Evolutionary conservation across 2,797 vertebrate genomes (phyloP).

Genomic region (Cacajao melanocephalus): DNA sequence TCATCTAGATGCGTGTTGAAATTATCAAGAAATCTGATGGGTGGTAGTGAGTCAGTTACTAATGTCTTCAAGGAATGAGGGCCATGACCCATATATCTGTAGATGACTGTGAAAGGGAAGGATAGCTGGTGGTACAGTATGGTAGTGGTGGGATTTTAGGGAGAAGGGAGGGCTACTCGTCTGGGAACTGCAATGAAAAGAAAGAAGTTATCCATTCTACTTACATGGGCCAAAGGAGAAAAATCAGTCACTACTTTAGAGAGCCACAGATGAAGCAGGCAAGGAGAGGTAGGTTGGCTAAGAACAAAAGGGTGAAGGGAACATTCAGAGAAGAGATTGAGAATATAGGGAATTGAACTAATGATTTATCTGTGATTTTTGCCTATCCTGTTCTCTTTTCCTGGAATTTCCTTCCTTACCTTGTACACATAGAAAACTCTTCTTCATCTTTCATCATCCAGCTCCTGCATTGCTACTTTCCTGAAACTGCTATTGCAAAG

Average conservation of each 20-base stretch:
- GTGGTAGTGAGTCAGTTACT: not conserved
- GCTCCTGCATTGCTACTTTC: not conserved
- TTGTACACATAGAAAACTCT: not conserved
- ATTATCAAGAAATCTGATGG: not conserved
- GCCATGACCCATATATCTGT: not conserved
- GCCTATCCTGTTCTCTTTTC: not conserved
- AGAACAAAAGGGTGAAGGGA: not conserved
- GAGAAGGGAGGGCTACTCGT: not conserved
- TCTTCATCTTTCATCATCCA: not conserved
- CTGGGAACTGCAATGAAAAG: not conserved
- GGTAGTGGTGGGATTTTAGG: not conserved
- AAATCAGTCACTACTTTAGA: not conserved
- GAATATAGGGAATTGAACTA: not conserved
- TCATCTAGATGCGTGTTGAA: not conserved
- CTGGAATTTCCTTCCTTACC: constrained; percentile 13
- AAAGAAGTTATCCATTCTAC: not conserved
- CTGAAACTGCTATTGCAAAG: not conserved
- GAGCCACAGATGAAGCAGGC: not conserved
- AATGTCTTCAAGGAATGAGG: not conserved
- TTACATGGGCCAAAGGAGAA: not conserved
- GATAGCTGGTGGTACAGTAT: not conserved
- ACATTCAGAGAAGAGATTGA: not conserved
- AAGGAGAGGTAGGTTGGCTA: not conserved
- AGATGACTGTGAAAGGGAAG: not conserved
- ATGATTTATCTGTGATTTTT: constrained; percentile 12